Conservation (phyloP, 2,113 vertebrate genomes). For the Psammodynastes pulverulentus region DNA sequence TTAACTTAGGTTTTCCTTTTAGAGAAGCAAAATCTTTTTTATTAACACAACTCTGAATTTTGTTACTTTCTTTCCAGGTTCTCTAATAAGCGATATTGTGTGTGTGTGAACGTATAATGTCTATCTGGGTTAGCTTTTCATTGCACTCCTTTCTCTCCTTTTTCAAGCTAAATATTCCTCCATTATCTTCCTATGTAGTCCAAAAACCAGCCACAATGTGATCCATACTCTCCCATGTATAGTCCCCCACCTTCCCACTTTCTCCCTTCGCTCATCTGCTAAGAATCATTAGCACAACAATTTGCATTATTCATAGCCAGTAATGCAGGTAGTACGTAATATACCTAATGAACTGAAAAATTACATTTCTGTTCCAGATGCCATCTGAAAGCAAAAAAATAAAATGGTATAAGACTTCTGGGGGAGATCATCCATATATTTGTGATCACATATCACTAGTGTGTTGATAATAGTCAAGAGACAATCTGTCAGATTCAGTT, state of each 20-base stretch:
- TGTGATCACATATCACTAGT: too few species aligned
- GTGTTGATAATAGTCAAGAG: too few species aligned
- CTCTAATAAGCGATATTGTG: neutral
- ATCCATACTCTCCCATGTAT: neutral
- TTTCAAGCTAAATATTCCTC: neutral
- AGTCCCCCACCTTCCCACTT: neutral
- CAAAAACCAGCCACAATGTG: neutral
- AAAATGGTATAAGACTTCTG: too few species aligned
- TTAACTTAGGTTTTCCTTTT: neutral
- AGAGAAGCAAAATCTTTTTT: neutral
- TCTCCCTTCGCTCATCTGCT: neutral
- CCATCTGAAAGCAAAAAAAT: too few species aligned
- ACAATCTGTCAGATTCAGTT: too few species aligned
- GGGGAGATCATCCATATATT: too few species aligned
- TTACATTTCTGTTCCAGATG: too few species aligned
- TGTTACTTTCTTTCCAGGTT: neutral
- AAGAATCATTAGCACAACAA: neutral
- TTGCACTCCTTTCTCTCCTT: neutral
- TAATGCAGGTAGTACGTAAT: too few species aligned
- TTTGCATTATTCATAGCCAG: too few species aligned
- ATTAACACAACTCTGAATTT: conserved; percentile 2
- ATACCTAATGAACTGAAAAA: too few species aligned
- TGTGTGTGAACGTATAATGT: neutral
- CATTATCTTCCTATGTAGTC: neutral
- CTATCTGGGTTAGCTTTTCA: neutral